phyloP scores from a whole-genome alignment of 2,888 invertebrate genomes.

The Spialia ferax region DNA sequence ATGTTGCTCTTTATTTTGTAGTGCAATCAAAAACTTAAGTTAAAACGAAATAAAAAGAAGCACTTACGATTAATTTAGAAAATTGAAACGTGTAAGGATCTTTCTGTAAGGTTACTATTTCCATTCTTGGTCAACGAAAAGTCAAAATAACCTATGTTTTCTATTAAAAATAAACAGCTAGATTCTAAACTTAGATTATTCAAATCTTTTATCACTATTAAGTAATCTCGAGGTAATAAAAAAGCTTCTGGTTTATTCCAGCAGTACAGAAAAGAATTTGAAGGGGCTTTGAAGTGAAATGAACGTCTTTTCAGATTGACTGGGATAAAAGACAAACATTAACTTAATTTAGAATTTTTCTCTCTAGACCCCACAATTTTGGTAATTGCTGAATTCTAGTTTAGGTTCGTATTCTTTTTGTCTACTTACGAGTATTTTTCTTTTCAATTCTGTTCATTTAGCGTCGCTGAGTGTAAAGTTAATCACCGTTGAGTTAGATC shows the following conservation, averaged over 20 bases:
- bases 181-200: not conserved
- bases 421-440: slow-evolving; percentile 9
- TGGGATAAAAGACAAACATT: not conserved
- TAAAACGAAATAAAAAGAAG: too few relatives aligned
- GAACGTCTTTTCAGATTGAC: not conserved
- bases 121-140: too few relatives aligned
- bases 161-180: not conserved
- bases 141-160: too few relatives aligned
- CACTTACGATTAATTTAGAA: too few relatives aligned
- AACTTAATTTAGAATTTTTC: slow-evolving; percentile 3
- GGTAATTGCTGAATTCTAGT: not conserved
- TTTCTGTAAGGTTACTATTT: too few relatives aligned
- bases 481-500: too few relatives aligned
- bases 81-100: too few relatives aligned
- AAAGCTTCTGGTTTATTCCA: not conserved
- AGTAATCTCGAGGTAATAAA: not conserved
- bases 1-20: too few relatives aligned
- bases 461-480: not conserved
- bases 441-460: not conserved
- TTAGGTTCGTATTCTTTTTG: not conserved
- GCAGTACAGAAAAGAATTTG: not conserved
- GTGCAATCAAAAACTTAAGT: too few relatives aligned
- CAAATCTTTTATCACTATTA: not conserved
- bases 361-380: not conserved
- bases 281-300: not conserved